These are phyloP conservation scores for Lepidurus apus DNA, from an alignment of 1,140 invertebrate genomes.

Conservation along the genomic window DNA sequence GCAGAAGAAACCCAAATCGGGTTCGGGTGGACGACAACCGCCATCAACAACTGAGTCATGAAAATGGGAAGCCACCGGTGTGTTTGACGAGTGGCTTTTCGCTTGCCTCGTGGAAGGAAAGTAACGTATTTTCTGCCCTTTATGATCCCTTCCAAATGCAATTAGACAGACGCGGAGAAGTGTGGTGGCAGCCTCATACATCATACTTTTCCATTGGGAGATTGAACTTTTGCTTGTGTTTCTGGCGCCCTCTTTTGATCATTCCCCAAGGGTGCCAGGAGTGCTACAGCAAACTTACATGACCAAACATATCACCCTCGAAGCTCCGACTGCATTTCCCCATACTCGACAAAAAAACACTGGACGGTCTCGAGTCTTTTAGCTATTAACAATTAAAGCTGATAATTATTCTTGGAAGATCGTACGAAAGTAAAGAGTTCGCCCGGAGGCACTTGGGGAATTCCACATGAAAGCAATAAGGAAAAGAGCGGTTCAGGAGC, in stretches of 20 bases:
- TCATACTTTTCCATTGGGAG: too few relatives aligned
- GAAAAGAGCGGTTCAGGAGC: background rate
- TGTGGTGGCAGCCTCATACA: too few relatives aligned
- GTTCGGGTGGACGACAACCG: background rate
- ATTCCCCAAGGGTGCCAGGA: too few relatives aligned
- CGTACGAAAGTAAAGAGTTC: background rate
- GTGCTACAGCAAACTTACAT: background rate
- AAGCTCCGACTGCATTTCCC: background rate
- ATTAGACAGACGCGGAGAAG: too few relatives aligned
- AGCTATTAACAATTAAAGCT: background rate
- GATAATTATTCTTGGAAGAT: constrained; percentile 1
- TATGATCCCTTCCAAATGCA: background rate
- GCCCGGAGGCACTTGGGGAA: background rate
- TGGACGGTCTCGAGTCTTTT: background rate
- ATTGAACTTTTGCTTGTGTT: too few relatives aligned
- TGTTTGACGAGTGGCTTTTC: background rate
- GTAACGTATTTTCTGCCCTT: background rate
- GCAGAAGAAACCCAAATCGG: background rate
- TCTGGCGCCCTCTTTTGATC: too few relatives aligned
- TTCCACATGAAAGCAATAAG: background rate
- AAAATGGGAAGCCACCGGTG: constrained; percentile 13
- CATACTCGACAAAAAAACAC: background rate
- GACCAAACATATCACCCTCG: background rate
- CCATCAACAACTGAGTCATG: constrained; percentile 3
- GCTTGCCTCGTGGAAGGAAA: background rate